Evolutionary conservation across 2,888 invertebrate species (phyloP), one percentile per base, ranked within the genome.

Genomic region (Drosophila histrio): DNA sequence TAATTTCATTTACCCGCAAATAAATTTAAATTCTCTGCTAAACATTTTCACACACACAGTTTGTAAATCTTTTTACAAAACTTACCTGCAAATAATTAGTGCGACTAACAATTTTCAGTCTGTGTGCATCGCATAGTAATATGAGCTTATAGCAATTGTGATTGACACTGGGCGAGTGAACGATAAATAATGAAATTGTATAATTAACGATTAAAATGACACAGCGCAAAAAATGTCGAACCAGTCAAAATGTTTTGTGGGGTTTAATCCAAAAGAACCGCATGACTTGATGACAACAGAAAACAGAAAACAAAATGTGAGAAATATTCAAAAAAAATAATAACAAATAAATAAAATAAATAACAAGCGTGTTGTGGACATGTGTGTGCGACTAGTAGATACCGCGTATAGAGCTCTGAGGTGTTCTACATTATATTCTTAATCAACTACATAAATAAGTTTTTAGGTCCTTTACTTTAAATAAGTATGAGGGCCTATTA

Each of bases 161-260:
- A 21, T 26, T 30, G 52, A 26, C 38, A 44, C 15, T 73, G 39
- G n/a, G 7, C 46, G 44, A 41, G 26, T 28, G 43, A 47, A 44
- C 19, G 44, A 61, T 66, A 66, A 77, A 76, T 71, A 76, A 66
- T 58, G 5, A 49, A 72, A 50, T 66, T 41, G 50, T 62, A 59
- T 52, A 62, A 71, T 76, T 62, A 49, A 62, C 54, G 36, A 76
- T 76, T 66, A 6, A 61, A 74, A 59, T 76, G 59, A 66, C 72
- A 59, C 39, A 41, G 41, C 53, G 41, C 21, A 53, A 65, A 61
- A 58, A 60, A 2, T 21, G 28, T 43, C 1, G 13, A 67, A 17
- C 44, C 36, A 67, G 46, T 53, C 34, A 60, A 50, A 26, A 21
- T 56, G 67, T 30, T 36, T 43, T 54, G 54, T 34, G 43, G 24